Conservation (phyloP, 92 coral and sea anemone genomes). For the Phenganax subtilis region DNA sequence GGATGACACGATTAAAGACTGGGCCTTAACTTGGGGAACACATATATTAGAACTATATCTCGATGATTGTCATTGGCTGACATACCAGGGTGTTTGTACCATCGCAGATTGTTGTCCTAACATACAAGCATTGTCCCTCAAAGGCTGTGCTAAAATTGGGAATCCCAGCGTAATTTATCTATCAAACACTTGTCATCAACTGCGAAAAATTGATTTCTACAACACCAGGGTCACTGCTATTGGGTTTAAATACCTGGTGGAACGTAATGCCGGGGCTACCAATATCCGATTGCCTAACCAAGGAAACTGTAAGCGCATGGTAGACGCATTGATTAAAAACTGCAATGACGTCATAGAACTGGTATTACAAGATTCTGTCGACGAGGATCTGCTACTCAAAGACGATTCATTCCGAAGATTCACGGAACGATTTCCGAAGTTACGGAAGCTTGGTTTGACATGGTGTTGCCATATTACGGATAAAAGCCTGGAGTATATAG, state of each 20-base stretch:
- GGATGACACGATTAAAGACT: conserved; percentile 49
- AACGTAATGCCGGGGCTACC: conserved; percentile 53
- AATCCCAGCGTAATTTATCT: conserved; percentile 52
- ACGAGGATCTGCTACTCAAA: conserved; percentile 59
- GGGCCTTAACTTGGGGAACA: conserved; percentile 65
- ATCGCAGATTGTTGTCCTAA: conserved; percentile 59
- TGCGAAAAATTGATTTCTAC: conserved; percentile 58
- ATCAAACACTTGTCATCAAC: conserved; percentile 54
- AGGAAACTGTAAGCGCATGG: conserved; percentile 46
- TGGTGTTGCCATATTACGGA: conserved; percentile 90
- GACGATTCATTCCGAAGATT: conserved; percentile 57
- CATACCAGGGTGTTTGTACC: conserved; percentile 56
- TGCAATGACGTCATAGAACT: conserved; percentile 48
- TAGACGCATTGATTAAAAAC: conserved; percentile 32
- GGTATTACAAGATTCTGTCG: conserved; percentile 70
- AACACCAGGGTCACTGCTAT: conserved; percentile 58
- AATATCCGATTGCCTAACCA: conserved; percentile 60
- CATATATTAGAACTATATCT: conserved; percentile 56
- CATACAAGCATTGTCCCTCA: conserved; percentile 56
- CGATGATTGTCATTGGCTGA: conserved; percentile 65
- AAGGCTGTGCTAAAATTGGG: conserved; percentile 63
- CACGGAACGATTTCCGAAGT: conserved; percentile 55
- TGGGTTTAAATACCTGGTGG: conserved; percentile 58
- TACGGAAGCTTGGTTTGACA: conserved; percentile 59
- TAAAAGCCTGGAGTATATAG: conserved; percentile 53